These are phyloP conservation scores for Bombus terrestris DNA, from an alignment of 1,140 invertebrate genomes.

Conservation along the genomic window DNA sequence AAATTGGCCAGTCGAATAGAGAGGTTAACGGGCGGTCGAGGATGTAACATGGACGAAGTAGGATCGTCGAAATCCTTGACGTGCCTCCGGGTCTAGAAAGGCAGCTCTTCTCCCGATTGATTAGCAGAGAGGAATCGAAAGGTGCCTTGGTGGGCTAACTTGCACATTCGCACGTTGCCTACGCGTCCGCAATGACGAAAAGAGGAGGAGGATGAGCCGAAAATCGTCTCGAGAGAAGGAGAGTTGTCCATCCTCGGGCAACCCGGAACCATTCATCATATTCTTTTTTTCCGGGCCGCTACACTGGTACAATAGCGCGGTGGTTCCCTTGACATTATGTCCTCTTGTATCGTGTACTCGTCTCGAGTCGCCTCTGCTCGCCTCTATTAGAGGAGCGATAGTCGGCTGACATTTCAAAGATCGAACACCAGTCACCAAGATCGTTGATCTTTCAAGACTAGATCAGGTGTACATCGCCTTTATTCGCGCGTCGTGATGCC, in stretches of 20 bases:
- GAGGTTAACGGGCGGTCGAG: slow-evolving; percentile 49
- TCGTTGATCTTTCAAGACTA: slow-evolving; percentile 51
- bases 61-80: slow-evolving; percentile 66
- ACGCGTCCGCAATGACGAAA: neutral
- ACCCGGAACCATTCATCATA: slow-evolving; percentile 46
- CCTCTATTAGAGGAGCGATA: slow-evolving; percentile 54
- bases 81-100: slow-evolving; percentile 66
- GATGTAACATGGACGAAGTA: slow-evolving; percentile 33
- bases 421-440: slow-evolving; percentile 54
- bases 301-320: slow-evolving; percentile 38
- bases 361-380: too few species aligned
- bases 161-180: neutral
- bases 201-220: neutral
- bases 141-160: slow-evolving; percentile 4
- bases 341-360: slow-evolving; percentile 43
- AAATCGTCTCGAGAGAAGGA: neutral
- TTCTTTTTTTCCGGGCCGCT: slow-evolving; percentile 25
- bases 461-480: slow-evolving; percentile 56
- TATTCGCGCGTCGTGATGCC: slow-evolving; percentile 15
- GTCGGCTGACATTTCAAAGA: slow-evolving; percentile 65
- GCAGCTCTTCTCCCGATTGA: slow-evolving; percentile 51
- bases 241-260: slow-evolving; percentile 6
- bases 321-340: slow-evolving; percentile 70
- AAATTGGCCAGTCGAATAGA: slow-evolving; percentile 42
- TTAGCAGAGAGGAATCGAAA: slow-evolving; percentile 55